A percentile compares a stretch with the other conserved stretches of the same genome.
Conservation (phyloP, 2,888 invertebrate genomes). For the Synergus japonicus region DNA sequence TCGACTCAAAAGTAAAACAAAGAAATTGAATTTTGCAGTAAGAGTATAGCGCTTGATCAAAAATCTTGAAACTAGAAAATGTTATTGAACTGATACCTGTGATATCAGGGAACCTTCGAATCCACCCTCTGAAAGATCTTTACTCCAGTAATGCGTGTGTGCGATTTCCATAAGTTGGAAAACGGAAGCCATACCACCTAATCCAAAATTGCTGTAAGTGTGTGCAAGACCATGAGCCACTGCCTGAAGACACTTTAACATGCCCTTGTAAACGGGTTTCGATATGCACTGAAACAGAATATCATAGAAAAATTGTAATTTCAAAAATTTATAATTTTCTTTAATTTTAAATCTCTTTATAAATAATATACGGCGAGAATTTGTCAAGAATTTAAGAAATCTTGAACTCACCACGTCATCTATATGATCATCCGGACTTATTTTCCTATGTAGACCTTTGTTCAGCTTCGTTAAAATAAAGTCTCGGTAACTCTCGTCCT, state of each 20-base stretch:
- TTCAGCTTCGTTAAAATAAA: conserved; percentile 97
- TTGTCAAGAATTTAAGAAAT: background rate
- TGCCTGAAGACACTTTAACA: conserved; percentile 94
- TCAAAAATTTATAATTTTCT: background rate
- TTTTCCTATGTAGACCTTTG: conserved; percentile 93
- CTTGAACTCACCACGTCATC: conserved; percentile 93
- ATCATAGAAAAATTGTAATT: background rate
- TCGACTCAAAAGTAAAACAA: too few relatives aligned
- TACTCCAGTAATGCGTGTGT: conserved; percentile 98
- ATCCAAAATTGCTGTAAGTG: conserved; percentile 94
- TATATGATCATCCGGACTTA: conserved; percentile 96
- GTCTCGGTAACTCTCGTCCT: conserved; percentile 98
- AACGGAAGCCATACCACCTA: conserved; percentile 98
- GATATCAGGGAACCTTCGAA: conserved; percentile 78
- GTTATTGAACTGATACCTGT: conserved; percentile 70
- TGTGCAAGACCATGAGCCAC: conserved; percentile 94
- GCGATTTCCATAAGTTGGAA: conserved; percentile 98
- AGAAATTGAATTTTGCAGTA: too few relatives aligned
- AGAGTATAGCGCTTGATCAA: too few relatives aligned
- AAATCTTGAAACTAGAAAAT: background rate
- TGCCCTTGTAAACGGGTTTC: conserved; percentile 96
- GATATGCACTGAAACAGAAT: conserved; percentile 85
- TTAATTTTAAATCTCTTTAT: too few relatives aligned
- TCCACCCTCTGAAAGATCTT: conserved; percentile 84
- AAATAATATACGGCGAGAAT: too few relatives aligned